Conservation (phyloP, 1,140 invertebrate species). For the Rhyacophila brunnea region DNA sequence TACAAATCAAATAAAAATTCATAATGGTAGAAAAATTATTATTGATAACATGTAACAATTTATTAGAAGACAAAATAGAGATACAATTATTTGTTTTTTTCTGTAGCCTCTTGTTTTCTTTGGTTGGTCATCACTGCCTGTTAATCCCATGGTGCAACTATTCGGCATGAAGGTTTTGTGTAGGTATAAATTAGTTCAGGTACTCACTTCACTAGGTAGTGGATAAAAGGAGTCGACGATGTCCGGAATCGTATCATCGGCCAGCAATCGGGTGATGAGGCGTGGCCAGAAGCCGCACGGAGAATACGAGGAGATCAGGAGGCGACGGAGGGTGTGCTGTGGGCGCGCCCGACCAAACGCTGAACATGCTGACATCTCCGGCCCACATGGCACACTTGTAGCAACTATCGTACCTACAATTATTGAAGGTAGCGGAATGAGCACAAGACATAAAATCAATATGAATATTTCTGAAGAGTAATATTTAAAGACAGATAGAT, state of each 20-base stretch:
- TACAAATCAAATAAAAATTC: constrained; percentile 34
- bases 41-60: background rate
- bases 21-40: background rate
- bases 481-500: too few relatives aligned
- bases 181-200: too few relatives aligned
- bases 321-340: constrained; percentile 62
- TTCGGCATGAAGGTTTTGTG: too few relatives aligned
- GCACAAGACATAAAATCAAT: too few relatives aligned
- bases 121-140: too few relatives aligned
- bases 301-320: constrained; percentile 92
- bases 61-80: constrained; percentile 35
- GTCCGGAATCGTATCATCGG: constrained; percentile 83
- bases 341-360: constrained; percentile 47
- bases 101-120: too few relatives aligned
- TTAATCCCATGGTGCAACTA: too few relatives aligned
- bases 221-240: constrained; percentile 73
- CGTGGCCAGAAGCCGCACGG: constrained; percentile 98
- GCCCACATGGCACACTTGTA: constrained; percentile 31
- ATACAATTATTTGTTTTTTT: background rate
- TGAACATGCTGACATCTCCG: constrained; percentile 40
- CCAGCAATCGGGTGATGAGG: constrained; percentile 86
- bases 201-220: constrained; percentile 59
- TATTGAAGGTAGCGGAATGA: too few relatives aligned
- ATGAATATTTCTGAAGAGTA: too few relatives aligned
- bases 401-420: constrained; percentile 26